These are phyloP conservation scores for Hydractinia echinata DNA, from an alignment of 30 jellyfish, hydroid and myxozoan species.

Conservation along the genomic window DNA sequence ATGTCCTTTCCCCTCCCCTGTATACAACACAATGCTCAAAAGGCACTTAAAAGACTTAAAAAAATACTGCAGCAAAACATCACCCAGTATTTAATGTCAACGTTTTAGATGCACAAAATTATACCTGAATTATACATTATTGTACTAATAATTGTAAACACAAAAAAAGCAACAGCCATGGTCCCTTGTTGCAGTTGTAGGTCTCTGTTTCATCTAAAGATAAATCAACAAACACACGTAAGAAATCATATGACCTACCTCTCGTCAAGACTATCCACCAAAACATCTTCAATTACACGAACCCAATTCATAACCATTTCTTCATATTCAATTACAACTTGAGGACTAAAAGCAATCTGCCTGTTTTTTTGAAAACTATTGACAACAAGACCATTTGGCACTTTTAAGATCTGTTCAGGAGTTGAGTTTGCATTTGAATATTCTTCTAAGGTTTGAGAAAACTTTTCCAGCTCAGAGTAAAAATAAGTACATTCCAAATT, in stretches of 20 bases:
- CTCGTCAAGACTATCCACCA: conserved; percentile 53
- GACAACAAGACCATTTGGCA: conserved; percentile 50
- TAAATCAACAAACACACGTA: too few species aligned
- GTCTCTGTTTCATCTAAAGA: too few species aligned
- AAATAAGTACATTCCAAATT: conserved; percentile 46
- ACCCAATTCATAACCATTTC: conserved; percentile 67
- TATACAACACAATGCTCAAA: too few species aligned
- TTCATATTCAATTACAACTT: conserved; percentile 57
- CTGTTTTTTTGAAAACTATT: conserved; percentile 51
- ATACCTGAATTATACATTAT: too few species aligned
- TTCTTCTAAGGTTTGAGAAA: conserved; percentile 51
- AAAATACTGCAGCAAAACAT: too few species aligned
- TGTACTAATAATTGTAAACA: too few species aligned
- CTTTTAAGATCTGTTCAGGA: conserved; percentile 54
- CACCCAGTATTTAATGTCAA: too few species aligned
- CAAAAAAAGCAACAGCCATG: too few species aligned
- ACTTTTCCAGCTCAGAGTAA: conserved; percentile 44
- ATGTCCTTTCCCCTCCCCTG: too few species aligned
- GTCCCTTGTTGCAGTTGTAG: too few species aligned
- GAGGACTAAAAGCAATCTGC: conserved; percentile 38
- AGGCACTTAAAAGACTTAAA: too few species aligned
- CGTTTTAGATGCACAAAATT: too few species aligned
- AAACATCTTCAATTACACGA: conserved; percentile 56
- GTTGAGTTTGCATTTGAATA: conserved; percentile 42
- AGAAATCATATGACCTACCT: conserved; percentile 21